Evolutionary conservation across 2,888 invertebrate species (phyloP).

Genomic region (Sacculina carcini): DNA sequence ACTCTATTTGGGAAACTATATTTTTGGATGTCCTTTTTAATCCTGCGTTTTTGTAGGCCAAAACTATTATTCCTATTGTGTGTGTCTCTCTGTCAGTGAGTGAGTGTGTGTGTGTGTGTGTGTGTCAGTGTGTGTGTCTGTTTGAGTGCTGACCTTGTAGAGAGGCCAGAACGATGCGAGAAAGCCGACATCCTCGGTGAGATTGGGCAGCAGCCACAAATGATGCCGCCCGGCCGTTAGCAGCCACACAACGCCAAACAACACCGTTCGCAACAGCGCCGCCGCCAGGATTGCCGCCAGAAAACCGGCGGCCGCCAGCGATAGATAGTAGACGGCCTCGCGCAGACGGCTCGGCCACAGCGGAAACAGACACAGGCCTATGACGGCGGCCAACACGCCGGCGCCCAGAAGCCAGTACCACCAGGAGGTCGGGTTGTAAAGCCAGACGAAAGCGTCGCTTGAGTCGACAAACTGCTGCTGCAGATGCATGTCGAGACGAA

Average conservation of each 20-base stretch:
- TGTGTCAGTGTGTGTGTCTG: too few species aligned
- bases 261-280: constrained; percentile 59
- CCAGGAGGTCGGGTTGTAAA: constrained; percentile 84
- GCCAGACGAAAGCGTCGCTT: constrained; percentile 88
- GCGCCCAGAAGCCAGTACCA: constrained; percentile 85
- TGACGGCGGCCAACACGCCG: constrained; percentile 64
- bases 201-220: constrained; percentile 93
- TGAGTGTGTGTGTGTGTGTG: too few species aligned
- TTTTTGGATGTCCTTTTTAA: too few species aligned
- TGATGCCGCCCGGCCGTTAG: constrained; percentile 67
- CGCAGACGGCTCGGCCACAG: constrained; percentile 73
- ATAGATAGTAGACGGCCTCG: constrained; percentile 85
- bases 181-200: constrained; percentile 96
- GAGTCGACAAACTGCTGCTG: constrained; percentile 83
- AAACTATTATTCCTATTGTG: too few species aligned
- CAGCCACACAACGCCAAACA: constrained; percentile 76
- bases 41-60: too few species aligned
- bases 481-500: constrained; percentile 88
- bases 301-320: constrained; percentile 79
- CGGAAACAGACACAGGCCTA: constrained; percentile 92
- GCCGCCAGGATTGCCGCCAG: constrained; percentile 74
- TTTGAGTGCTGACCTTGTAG: constrained; percentile 58
- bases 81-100: too few species aligned
- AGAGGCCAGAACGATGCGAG: constrained; percentile 95
- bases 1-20: too few species aligned